Evolutionary conservation across 1,140 invertebrate genomes (phyloP), one percentile per base, ranked within the genome.

Genomic region (Muscidifurax raptorellus): DNA sequence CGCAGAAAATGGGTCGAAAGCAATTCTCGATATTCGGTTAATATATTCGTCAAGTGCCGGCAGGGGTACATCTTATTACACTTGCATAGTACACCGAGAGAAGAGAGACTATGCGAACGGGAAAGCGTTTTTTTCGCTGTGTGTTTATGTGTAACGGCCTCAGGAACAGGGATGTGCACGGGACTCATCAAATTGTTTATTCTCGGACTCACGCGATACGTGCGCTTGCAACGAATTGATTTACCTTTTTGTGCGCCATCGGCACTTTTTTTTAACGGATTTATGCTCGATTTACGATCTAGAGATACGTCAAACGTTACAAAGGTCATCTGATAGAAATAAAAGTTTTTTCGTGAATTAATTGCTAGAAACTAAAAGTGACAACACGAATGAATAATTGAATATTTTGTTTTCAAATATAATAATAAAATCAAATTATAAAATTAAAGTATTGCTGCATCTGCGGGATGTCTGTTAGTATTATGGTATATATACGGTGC

Each of bases 281-380:
- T 22, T 59, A 27, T 64, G 52, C 52, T 52, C 47, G 47, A 59
- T 59, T 59, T 59, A n/a, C 52, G 52, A 82, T 36, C 6, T 40
- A 28, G 13, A 64, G 36, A 80, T 44, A 84, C 83, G 83, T 85
- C 83, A 85, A 85, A 85, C 78, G 36, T 80, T 79, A 80, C 71
- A 80, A 85, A 84, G 71, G n/a, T 75, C 7, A 18, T 74, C 36
- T 18, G 28, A 79, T 52, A 13, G 47, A 59, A 28, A 52, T n/a
- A 77, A 47, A 59, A 28, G 36, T 40, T 40, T 40, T 40, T 40
- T 6, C 7, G 36, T 40, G 36, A 40, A 40, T 40, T 40, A 40
- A 40, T 40, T 40, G 36, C 36, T 40, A 40, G 36, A 10, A 40
- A 40, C 36, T 40, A 40, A 40, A 9, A 40, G 36, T 30, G 18